Percentiles rank a stretch among this genome's conserved stretches.
phyloP scores from a whole-genome alignment of 2,113 vertebrate species.

The Periophthalmus modestus region DNA sequence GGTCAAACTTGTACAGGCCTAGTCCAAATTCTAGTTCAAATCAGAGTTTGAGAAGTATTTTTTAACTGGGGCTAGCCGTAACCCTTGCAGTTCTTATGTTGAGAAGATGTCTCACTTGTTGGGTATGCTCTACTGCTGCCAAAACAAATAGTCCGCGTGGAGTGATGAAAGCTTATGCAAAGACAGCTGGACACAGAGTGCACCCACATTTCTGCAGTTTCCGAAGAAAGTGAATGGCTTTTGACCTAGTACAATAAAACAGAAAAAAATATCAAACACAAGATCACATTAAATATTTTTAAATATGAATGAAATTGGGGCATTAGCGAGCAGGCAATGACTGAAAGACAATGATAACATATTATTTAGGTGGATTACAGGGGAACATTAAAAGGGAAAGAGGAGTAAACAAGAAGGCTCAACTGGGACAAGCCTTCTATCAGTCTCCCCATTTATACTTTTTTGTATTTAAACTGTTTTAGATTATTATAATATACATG shows the following conservation, averaged over 20 bases:
- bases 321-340: too few relatives aligned
- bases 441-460: too few relatives aligned
- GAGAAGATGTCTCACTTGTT: slow-evolving; percentile 63
- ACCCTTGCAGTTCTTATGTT: slow-evolving; percentile 24
- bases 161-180: slow-evolving; percentile 37
- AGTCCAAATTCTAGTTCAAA: slow-evolving; percentile 16
- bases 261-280: neutral
- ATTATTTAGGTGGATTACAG: too few relatives aligned
- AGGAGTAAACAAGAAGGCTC: too few relatives aligned
- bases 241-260: neutral
- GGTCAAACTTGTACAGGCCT: neutral
- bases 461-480: too few relatives aligned
- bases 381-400: too few relatives aligned
- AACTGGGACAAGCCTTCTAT: too few relatives aligned
- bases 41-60: slow-evolving; percentile 30
- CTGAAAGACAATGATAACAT: too few relatives aligned
- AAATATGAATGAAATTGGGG: too few relatives aligned
- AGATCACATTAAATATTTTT: neutral
- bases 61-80: slow-evolving; percentile 27
- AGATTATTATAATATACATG: too few relatives aligned
- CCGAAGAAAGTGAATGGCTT: neutral
- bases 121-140: slow-evolving; percentile 58
- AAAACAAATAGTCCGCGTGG: slow-evolving; percentile 67
- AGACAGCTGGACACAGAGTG: slow-evolving; percentile 50
- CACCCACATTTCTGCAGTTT: slow-evolving; percentile 24